Evolutionary conservation across 2,113 vertebrate species (phyloP).

Genomic region (Takifugu bimaculatus): DNA sequence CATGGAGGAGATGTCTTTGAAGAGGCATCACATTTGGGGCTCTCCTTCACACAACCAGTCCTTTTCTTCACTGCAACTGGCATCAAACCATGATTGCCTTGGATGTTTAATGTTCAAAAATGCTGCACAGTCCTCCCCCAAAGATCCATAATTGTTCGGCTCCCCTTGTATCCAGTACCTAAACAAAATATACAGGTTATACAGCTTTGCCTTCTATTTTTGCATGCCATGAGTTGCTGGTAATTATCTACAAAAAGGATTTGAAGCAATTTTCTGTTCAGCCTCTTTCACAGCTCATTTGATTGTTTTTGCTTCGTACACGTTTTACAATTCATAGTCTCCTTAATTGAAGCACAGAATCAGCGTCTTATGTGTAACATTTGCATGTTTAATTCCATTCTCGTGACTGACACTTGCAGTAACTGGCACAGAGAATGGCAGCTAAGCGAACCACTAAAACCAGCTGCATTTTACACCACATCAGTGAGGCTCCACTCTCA

Average conservation of each 20-base stretch:
- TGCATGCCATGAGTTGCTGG: no score
- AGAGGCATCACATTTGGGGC: not conserved
- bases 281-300: not conserved
- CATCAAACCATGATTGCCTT: not conserved
- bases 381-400: no score
- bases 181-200: not conserved
- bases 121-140: not conserved
- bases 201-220: no score
- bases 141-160: not conserved
- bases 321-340: not conserved
- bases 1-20: not conserved
- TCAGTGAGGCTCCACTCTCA: no score
- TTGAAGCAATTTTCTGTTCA: not conserved
- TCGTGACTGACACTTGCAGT: no score
- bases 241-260: not conserved
- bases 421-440: no score
- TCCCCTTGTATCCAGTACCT: conserved; percentile 28
- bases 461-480: no score
- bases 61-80: rapidly evolving
- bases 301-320: no score
- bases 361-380: no score
- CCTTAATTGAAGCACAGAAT: no score
- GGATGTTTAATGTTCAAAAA: not conserved
- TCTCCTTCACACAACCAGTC: conserved; percentile 30
- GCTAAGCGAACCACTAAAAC: no score